A percentile compares a stretch with the other conserved stretches of the same genome.
These are phyloP conservation scores for Drosophila picticornis DNA, from an alignment of 2,888 invertebrate genomes.

Conservation along the genomic window DNA sequence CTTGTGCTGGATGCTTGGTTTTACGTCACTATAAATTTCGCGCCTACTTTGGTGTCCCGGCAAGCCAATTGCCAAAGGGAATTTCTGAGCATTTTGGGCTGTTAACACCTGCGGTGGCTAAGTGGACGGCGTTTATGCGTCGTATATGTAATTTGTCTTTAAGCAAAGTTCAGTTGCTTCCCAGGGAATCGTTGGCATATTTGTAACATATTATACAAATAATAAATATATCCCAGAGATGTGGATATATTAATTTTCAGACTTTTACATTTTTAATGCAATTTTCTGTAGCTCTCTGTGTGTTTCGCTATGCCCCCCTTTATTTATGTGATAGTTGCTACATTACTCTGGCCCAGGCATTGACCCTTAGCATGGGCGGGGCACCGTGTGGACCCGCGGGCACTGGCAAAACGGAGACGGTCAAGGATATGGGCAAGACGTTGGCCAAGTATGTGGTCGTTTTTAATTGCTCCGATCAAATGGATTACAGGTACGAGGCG, in stretches of 20 bases:
- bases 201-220: constrained; percentile 16
- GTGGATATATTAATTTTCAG: constrained; percentile 28
- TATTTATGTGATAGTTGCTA: constrained; percentile 90
- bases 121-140: constrained; percentile 29
- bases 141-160: constrained; percentile 46
- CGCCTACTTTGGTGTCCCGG: constrained; percentile 59
- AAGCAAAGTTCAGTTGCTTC: constrained; percentile 31
- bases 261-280: constrained; percentile 56
- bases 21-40: constrained; percentile 55
- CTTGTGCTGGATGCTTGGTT: constrained; percentile 28
- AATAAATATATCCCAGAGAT: constrained; percentile 26
- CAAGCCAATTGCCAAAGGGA: constrained; percentile 41
- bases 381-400: constrained; percentile 98
- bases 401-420: constrained; percentile 99
- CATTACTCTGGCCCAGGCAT: constrained; percentile 97
- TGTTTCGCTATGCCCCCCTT: neutral
- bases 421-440: constrained; percentile 99
- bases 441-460: constrained; percentile 98
- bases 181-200: constrained; percentile 30
- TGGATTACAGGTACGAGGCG: constrained; percentile 92
- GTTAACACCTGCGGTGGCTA: constrained; percentile 45
- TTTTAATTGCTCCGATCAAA: constrained; percentile 99
- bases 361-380: constrained; percentile 98
- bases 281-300: constrained; percentile 17
- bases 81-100: constrained; percentile 35